Conservation (phyloP, 2,888 invertebrate species). For the Thelaira solivaga region DNA sequence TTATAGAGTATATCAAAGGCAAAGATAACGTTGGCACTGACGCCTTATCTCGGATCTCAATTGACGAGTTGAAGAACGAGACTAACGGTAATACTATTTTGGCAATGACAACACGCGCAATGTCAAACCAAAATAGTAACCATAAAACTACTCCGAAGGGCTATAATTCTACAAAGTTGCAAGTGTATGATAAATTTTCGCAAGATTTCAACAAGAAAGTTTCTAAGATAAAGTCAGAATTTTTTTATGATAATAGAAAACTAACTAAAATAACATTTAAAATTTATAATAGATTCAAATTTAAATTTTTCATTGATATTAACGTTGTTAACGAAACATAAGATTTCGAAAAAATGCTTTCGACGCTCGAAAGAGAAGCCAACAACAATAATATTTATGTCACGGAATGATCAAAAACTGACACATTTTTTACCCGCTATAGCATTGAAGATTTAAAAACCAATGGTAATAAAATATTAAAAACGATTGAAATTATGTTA, state of each 20-base stretch:
- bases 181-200: constrained; percentile 14
- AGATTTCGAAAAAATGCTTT: constrained; percentile 40
- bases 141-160: background rate
- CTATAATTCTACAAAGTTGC: background rate
- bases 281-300: constrained; percentile 23
- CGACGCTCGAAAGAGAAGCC: constrained; percentile 19
- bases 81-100: background rate
- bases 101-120: background rate
- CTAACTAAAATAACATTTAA: background rate
- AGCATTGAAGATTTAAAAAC: constrained; percentile 11
- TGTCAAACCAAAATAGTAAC: background rate
- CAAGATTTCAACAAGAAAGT: background rate
- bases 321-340: constrained; percentile 45
- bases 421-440: constrained; percentile 8
- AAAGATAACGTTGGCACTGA: constrained; percentile 59
- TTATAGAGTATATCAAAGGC: constrained; percentile 61
- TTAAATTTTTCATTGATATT: background rate
- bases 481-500: constrained; percentile 28
- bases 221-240: constrained; percentile 4
- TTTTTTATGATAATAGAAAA: background rate
- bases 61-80: constrained; percentile 29
- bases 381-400: constrained; percentile 16
- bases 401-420: constrained; percentile 18
- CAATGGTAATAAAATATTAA: constrained; percentile 22
- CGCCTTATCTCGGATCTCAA: constrained; percentile 52